These are phyloP conservation scores for Manis javanica DNA, from an alignment of 2,797 vertebrate species.

Conservation along the genomic window DNA sequence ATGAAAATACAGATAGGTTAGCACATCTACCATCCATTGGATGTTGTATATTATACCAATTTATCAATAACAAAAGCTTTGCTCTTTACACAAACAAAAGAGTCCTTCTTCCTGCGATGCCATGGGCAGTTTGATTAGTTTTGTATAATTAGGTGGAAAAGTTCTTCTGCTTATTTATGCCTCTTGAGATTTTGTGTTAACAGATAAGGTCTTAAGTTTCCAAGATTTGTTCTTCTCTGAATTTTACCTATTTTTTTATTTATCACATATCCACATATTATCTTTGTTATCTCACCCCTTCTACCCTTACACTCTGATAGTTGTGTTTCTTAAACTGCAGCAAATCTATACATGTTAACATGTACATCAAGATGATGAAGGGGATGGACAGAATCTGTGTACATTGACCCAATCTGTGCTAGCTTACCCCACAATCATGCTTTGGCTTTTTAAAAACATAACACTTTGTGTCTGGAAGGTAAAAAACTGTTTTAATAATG, in stretches of 20 bases:
- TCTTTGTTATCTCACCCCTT: not conserved
- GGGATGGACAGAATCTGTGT: not conserved
- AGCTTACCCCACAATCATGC: not conserved
- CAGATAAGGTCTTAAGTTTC: not conserved
- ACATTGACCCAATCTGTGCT: not conserved
- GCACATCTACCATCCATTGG: not conserved
- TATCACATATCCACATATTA: not conserved
- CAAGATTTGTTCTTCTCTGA: not conserved
- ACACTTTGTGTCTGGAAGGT: not conserved
- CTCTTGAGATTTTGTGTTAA: not conserved
- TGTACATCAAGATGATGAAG: not conserved
- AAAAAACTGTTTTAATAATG: not conserved
- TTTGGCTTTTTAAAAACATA: not conserved
- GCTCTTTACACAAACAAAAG: not conserved
- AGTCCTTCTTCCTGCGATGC: too few species aligned
- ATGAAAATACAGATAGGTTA: not conserved
- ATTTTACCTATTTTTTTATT: not conserved
- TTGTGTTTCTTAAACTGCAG: not conserved
- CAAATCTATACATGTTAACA: not conserved
- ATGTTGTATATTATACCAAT: not conserved
- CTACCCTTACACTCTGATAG: fast-evolving
- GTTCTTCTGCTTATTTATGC: not conserved
- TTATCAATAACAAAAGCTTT: not conserved
- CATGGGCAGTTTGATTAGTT: not conserved
- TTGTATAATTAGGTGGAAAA: not conserved